These are phyloP conservation scores for Andricus quercusramuli DNA, from an alignment of 2,888 invertebrate species.

Conservation along the genomic window DNA sequence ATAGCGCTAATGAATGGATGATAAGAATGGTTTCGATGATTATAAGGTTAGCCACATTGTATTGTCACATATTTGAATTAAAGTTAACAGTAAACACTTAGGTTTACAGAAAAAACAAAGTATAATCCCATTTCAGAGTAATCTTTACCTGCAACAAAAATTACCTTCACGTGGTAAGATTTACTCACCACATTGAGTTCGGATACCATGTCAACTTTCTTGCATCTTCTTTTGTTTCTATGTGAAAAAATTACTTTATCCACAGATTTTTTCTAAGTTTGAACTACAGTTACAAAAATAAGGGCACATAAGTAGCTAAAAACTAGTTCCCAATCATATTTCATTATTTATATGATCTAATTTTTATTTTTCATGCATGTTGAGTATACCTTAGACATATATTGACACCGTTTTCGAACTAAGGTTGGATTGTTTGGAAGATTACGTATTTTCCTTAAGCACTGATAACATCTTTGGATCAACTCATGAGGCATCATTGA, in stretches of 20 bases:
- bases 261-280: background rate
- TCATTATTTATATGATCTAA: background rate
- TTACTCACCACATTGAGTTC: too few species aligned
- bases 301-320: background rate
- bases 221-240: too few species aligned
- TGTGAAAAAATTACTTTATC: too few species aligned
- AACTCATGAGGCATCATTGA: background rate
- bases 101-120: background rate
- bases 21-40: background rate
- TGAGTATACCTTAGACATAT: background rate
- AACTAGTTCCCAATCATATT: background rate
- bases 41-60: background rate
- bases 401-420: background rate
- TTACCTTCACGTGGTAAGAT: too few species aligned
- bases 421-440: too few species aligned
- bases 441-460: background rate
- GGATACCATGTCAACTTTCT: too few species aligned
- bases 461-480: background rate
- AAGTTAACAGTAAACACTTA: background rate
- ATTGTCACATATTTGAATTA: background rate
- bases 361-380: background rate
- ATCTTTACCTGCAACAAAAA: too few species aligned
- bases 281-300: background rate
- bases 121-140: too few species aligned
- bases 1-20: background rate